Percentiles rank a stretch among this genome's conserved stretches.
Evolutionary conservation across 2,113 vertebrate genomes (phyloP).

Genomic region (Atherinomorus stipes): DNA sequence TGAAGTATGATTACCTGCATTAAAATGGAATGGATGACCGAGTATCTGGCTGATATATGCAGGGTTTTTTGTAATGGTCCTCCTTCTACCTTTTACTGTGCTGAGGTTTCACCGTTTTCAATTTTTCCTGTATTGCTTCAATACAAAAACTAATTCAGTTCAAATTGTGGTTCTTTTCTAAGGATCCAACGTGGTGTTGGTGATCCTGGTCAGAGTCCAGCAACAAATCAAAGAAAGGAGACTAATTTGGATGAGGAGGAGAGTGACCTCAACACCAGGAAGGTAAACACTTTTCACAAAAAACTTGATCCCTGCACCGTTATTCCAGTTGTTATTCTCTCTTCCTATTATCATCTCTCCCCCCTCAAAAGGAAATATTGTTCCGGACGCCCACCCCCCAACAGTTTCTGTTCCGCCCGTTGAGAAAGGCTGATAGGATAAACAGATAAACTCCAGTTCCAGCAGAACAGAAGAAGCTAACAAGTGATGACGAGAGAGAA

Average conservation of each 20-base stretch:
- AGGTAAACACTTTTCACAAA: conserved; percentile 79
- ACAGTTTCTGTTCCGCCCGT: too few species aligned
- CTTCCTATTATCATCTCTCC: too few species aligned
- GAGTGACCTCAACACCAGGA: conserved; percentile 87
- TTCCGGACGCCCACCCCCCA: too few species aligned
- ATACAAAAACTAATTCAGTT: not conserved
- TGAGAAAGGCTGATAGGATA: too few species aligned
- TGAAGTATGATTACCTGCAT: not conserved
- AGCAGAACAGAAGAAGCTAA: too few species aligned
- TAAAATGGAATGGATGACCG: not conserved
- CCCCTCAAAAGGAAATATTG: too few species aligned
- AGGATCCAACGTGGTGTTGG: conserved; percentile 68
- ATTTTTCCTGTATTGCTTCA: not conserved
- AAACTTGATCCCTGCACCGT: not conserved
- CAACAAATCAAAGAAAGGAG: conserved; percentile 77
- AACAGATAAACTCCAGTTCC: too few species aligned
- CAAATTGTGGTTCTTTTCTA: not conserved
- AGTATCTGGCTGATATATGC: not conserved
- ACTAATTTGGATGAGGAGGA: conserved; percentile 82
- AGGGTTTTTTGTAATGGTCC: not conserved
- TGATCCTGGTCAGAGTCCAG: conserved; percentile 41
- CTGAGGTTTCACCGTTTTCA: not conserved
- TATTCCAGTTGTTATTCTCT: not conserved
- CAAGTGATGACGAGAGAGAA: not conserved
- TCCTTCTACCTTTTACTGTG: too few species aligned